A percentile compares a stretch with the other conserved stretches of the same genome.
phyloP scores from a whole-genome alignment of 2,113 vertebrate species.

The Amphilophus citrinellus region DNA sequence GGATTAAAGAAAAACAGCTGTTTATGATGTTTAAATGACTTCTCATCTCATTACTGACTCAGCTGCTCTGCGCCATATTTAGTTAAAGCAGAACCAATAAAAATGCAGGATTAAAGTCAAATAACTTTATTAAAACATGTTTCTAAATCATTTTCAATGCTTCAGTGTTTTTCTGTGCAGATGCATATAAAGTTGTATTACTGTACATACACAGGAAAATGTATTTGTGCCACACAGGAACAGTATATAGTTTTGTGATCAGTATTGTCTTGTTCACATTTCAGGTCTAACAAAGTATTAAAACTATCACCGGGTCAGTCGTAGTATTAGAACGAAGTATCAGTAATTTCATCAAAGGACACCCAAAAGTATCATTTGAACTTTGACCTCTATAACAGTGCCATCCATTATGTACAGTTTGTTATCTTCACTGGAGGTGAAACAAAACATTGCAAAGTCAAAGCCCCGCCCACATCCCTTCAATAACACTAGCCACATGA shows the following conservation, averaged over 20 bases:
- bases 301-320: too few species aligned
- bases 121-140: background rate
- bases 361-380: background rate
- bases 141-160: background rate
- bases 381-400: background rate
- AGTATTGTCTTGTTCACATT: accelerated
- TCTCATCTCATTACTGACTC: background rate
- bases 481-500: background rate
- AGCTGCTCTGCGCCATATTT: background rate
- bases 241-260: background rate
- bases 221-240: background rate
- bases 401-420: background rate
- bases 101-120: background rate
- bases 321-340: background rate
- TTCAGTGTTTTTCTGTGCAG: background rate
- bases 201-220: background rate
- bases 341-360: background rate
- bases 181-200: background rate
- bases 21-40: background rate
- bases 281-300: too few species aligned
- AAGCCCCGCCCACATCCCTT: background rate
- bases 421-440: background rate
- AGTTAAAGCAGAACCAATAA: background rate
- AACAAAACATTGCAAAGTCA: background rate
- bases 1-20: background rate